These are phyloP conservation scores for Actinemys pallida DNA, from an alignment of 2,113 vertebrate genomes.

Conservation along the genomic window DNA sequence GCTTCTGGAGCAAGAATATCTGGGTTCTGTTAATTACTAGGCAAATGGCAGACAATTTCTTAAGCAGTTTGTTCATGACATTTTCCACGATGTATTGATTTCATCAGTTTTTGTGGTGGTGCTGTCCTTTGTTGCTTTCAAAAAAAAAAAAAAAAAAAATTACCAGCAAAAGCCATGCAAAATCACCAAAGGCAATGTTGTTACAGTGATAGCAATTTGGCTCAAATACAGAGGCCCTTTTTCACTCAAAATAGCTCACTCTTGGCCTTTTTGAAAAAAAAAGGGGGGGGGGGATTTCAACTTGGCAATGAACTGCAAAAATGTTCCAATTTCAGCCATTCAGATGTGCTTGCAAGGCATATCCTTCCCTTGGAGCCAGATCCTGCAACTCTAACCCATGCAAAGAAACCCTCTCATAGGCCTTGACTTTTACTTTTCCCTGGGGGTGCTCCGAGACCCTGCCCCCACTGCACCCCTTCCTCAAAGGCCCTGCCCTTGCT, in stretches of 20 bases:
- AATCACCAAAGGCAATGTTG: not conserved
- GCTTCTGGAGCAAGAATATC: not conserved
- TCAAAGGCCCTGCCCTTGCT: too few relatives aligned
- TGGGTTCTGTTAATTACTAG: not conserved
- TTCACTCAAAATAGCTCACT: not conserved
- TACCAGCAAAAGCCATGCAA: not conserved
- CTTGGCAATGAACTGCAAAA: not conserved
- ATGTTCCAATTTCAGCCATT: not conserved
- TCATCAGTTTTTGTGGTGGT: not conserved
- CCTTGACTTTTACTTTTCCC: too few relatives aligned
- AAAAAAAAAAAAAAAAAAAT: too few relatives aligned
- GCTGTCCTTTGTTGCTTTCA: too few relatives aligned
- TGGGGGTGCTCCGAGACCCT: too few relatives aligned
- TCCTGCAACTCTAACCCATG: not conserved
- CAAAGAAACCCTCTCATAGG: not conserved
- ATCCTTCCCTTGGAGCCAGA: not conserved
- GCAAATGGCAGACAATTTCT: not conserved
- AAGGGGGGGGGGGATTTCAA: not conserved
- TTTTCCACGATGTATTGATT: not conserved
- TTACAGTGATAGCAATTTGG: not conserved
- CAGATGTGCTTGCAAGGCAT: not conserved
- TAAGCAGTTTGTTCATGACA: not conserved
- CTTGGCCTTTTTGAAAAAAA: not conserved
- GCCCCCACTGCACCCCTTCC: too few relatives aligned
- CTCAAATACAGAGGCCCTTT: not conserved